A percentile compares a stretch with the other conserved stretches of the same genome.
phyloP scores from a whole-genome alignment of 2,113 vertebrate species.

The Oophaga pumilio region DNA sequence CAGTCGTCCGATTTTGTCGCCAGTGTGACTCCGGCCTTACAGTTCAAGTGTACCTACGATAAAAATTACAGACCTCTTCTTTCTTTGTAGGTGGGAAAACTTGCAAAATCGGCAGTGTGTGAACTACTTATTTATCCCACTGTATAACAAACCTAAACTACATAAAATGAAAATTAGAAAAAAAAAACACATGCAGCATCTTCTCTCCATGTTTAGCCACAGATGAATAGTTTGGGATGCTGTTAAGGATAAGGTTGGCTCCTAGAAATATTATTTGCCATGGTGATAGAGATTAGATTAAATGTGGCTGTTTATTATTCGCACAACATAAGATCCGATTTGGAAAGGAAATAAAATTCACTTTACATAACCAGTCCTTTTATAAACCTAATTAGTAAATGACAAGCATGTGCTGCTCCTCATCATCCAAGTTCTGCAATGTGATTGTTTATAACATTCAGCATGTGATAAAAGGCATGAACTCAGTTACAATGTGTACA shows the following conservation, averaged over 20 bases:
- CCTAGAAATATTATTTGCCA: constrained; percentile 14
- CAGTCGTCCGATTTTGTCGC: too few relatives aligned
- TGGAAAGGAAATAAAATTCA: constrained; percentile 38
- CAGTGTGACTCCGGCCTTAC: too few relatives aligned
- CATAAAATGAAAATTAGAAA: not conserved
- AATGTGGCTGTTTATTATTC: constrained; percentile 18
- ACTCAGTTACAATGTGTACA: too few relatives aligned
- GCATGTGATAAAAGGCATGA: not conserved
- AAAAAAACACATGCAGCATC: not conserved
- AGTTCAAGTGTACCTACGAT: too few relatives aligned
- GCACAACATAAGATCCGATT: constrained; percentile 5
- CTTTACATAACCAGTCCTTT: constrained; percentile 15
- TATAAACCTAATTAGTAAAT: constrained; percentile 25
- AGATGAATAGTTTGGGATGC: not conserved
- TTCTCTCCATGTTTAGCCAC: not conserved
- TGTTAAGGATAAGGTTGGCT: not conserved
- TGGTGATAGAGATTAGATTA: constrained; percentile 44
- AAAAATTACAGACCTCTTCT: too few relatives aligned
- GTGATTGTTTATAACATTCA: not conserved
- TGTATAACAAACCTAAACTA: not conserved
- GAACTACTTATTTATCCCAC: too few relatives aligned
- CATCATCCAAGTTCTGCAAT: not conserved
- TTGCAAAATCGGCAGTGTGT: too few relatives aligned
- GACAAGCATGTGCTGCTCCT: not conserved
- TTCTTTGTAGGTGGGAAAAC: too few relatives aligned